Percentiles rank a stretch among this genome's conserved stretches.
These are phyloP conservation scores for Drosophila obscura DNA, from an alignment of 1,140 invertebrate genomes.

Conservation along the genomic window DNA sequence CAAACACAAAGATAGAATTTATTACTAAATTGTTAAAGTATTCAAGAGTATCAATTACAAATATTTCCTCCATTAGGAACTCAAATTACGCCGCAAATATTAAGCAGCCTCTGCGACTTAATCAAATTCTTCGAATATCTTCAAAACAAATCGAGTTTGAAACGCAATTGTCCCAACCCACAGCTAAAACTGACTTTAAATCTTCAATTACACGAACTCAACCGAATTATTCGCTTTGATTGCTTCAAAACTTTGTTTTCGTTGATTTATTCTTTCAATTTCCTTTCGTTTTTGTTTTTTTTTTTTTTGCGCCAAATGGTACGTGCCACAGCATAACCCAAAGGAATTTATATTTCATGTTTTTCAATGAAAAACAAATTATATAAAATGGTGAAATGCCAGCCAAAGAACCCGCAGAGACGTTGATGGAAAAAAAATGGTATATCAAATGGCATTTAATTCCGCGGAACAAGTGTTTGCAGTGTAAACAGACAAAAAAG, in stretches of 20 bases:
- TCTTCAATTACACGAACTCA: conserved; percentile 42
- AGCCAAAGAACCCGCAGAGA: conserved; percentile 20
- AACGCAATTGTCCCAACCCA: conserved; percentile 34
- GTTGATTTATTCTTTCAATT: conserved; percentile 37
- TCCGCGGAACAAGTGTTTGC: conserved; percentile 69
- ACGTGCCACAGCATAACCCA: conserved; percentile 55
- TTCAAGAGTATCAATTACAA: no score
- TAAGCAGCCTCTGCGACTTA: background rate
- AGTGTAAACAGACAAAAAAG: conserved; percentile 46
- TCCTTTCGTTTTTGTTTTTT: conserved; percentile 3
- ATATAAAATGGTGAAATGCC: conserved; percentile 55
- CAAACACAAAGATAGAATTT: no score
- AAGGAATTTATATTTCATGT: conserved; percentile 49
- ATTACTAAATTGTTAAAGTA: no score
- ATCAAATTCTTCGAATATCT: background rate
- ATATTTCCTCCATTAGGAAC: no score
- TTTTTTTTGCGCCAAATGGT: conserved; percentile 31
- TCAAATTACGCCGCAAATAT: no score
- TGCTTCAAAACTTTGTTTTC: conserved; percentile 37
- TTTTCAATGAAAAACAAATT: conserved; percentile 63
- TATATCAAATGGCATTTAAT: conserved; percentile 72
- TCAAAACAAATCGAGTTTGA: conserved; percentile 39
- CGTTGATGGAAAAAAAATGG: conserved; percentile 12
- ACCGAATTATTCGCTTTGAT: conserved; percentile 49
- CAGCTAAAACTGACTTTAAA: conserved; percentile 26